phyloP scores from a whole-genome alignment of 2,113 vertebrate species.

The Esox niger region DNA sequence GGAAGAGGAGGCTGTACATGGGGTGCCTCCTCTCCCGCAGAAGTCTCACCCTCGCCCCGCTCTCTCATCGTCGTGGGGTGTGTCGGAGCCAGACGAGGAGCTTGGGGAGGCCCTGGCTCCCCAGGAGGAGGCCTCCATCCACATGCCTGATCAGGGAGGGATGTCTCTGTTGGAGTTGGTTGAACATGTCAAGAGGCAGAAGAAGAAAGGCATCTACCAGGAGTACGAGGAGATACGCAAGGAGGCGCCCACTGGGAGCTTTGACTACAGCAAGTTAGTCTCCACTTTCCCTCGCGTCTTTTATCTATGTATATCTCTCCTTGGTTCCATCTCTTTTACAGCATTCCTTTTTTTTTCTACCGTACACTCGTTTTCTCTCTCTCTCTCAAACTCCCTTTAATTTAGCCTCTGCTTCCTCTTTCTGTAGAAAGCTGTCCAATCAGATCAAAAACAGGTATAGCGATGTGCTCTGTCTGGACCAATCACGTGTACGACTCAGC shows the following conservation, averaged over 20 bases:
- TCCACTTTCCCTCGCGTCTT: not conserved
- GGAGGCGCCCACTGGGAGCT: constrained; percentile 72
- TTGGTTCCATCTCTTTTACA: not conserved
- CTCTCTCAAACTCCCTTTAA: too few species aligned
- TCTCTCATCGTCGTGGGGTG: constrained; percentile 54
- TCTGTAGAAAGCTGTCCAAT: constrained; percentile 71
- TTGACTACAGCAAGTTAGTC: constrained; percentile 78
- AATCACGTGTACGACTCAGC: constrained; percentile 73
- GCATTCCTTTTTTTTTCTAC: not conserved
- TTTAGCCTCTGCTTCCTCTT: not conserved
- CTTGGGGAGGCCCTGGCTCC: not conserved
- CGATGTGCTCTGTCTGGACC: constrained; percentile 78
- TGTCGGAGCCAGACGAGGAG: not conserved
- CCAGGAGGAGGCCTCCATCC: constrained; percentile 66
- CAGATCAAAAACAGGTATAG: constrained; percentile 82
- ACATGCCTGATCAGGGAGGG: constrained; percentile 71
- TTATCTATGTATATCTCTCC: not conserved
- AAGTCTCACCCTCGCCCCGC: constrained; percentile 73
- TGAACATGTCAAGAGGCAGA: constrained; percentile 71
- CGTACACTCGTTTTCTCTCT: not conserved
- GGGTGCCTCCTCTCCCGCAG: constrained; percentile 76
- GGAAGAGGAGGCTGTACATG: constrained; percentile 43
- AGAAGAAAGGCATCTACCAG: constrained; percentile 78
- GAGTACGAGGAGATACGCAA: constrained; percentile 81
- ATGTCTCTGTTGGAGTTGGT: constrained; percentile 70